Evolutionary conservation across 92 coral and sea anemone genomes (phyloP), one percentile per base, ranked within the genome.

Genomic region (Epizoanthus illoricatus): DNA sequence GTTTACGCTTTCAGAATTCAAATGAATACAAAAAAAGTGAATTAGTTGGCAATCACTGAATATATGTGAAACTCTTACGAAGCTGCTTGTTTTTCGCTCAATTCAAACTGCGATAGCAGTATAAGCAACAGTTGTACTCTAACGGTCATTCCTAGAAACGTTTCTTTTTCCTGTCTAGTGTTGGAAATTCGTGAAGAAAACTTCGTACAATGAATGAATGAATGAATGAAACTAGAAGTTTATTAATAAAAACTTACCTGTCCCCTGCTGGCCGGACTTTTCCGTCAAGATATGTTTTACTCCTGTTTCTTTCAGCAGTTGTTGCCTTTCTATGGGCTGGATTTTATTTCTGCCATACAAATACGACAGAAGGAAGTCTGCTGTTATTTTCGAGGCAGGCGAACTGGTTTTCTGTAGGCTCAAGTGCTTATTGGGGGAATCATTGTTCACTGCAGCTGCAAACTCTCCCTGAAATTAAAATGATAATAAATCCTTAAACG

Each of bases 321-420:
- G 40, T 81, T 81, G 84, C 45, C 86, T 69, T 63, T 89, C 61
- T 47, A 64, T 76, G 65, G 79, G 75, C 70, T 73, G 80, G 62
- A 80, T 85, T 66, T 52, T 81, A 52, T 81, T 89, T 75, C 75
- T 67, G 64, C 87, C 89, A 72, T 89, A 78, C 13, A 78, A 57
- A 23, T 78, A 78, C 2, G 82, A 78, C 7, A 63, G 19, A 5
- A 78, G 71, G 61, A 78, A 62, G 4, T 78, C 72, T 42, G 59
- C 12, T 1, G 82, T 63, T 61, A 78, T 78, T 20, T 24, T 39
- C 20, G 41, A 63, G 59, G 59, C n/a, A 5, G 60, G 28, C 19
- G 23, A 20, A 19, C 65, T 63, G 42, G 57, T 0, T 10, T 45
- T 78, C 54, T 78, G 52, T 20, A 49, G 19, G 43, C 16, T 13